Evolutionary conservation across 2,113 vertebrate species (phyloP).

Genomic region (Nesoenas mayeri): DNA sequence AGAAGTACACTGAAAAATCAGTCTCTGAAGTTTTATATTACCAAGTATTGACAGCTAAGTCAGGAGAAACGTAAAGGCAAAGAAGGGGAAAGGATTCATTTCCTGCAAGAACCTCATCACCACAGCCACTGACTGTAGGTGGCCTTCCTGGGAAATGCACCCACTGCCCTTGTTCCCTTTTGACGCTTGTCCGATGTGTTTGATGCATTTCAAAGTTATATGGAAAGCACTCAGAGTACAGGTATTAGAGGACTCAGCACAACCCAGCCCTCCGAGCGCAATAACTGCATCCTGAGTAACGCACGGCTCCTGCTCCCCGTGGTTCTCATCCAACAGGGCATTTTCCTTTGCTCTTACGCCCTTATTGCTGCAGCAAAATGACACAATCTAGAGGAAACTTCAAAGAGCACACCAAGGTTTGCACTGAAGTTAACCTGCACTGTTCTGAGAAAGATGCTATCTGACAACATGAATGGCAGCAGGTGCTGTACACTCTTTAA

Average conservation of each 20-base stretch:
- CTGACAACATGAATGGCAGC: neutral
- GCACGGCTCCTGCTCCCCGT: fast-evolving
- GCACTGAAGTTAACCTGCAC: neutral
- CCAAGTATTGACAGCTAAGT: neutral
- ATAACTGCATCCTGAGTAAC: neutral
- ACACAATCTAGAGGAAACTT: neutral
- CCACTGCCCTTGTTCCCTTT: neutral
- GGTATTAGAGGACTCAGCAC: neutral
- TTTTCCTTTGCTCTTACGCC: neutral
- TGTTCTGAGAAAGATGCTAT: neutral
- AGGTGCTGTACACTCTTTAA: neutral
- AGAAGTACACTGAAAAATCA: neutral
- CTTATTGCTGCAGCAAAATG: neutral
- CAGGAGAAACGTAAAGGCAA: neutral
- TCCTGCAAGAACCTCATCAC: neutral
- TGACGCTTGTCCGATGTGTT: neutral
- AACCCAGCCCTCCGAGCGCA: neutral
- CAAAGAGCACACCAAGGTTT: neutral
- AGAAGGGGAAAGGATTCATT: neutral
- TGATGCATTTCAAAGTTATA: neutral
- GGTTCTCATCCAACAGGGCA: neutral
- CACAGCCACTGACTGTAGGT: neutral
- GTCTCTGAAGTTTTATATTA: neutral
- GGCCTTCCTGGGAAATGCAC: neutral
- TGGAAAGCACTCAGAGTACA: neutral